Evolutionary conservation across 1,140 invertebrate genomes (phyloP), one percentile per base, ranked within the genome.

Genomic region (Oncopodura yosiiana): DNA sequence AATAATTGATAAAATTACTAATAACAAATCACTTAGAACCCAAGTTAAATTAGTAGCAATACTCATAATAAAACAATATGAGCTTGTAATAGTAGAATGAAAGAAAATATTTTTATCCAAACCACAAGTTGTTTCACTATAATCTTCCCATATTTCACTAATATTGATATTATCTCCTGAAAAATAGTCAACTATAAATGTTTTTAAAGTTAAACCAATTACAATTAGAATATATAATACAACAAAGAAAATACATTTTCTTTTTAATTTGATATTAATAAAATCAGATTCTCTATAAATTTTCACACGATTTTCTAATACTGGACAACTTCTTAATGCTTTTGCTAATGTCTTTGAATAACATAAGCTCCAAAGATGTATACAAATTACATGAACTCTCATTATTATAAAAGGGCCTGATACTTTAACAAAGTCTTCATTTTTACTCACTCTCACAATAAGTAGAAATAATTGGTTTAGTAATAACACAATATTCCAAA

Each of bases 11-110:
- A 64, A 38, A 18, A 64, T 27, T 5, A 58, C 39, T 2, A 64
- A 37, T n/a, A 64, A 42, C 23, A 58, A 58, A 39, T 64, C 62
- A 6, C 37, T 42, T 46, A 64, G 61, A 26, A 64, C 19, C 62
- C 62, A 64, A 3, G 55, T 38, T 26, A 56, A 60, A 39, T 61
- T 61, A 6, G 57, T 58, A 2, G 41, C 43, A 14, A 60, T 11
- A 43, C 49, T 43, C 32, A 52, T 53, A 18, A 61, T 3, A 12
- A 60, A 24, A 19, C 62, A 64, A 32, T 63, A 63, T 1, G 37
- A 11, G 27, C 51, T 55, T 5, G 57, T 49, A 4, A 64, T 23
- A 21, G 39, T 60, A 1, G 55, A 16, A 42, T 56, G 58, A 18
- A 58, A 50, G 9, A 61, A 51, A 16, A 49, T 36, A 3, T 32